These are phyloP conservation scores for Meloidogyne floridensis DNA, from an alignment of 1,140 invertebrate species.

Conservation along the genomic window DNA sequence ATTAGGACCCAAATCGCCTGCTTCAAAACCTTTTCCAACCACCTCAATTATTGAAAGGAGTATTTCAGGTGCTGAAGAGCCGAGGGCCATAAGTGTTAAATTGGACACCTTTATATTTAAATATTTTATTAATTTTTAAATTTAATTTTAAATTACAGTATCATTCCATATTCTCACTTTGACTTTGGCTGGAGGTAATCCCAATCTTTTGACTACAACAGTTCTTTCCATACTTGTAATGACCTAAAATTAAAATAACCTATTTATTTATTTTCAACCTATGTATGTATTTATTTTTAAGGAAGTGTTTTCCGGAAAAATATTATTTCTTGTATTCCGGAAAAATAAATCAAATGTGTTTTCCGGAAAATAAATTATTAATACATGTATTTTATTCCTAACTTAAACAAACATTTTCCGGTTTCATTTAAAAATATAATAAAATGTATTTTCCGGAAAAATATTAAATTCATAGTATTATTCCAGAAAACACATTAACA, in stretches of 20 bases:
- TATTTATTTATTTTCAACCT: too few relatives aligned
- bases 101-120: slow-evolving; percentile 73
- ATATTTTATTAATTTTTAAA: background rate
- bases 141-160: slow-evolving; percentile 74
- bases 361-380: too few relatives aligned
- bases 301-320: too few relatives aligned
- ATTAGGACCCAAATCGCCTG: slow-evolving; percentile 91
- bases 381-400: too few relatives aligned
- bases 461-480: too few relatives aligned
- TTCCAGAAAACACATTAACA: too few relatives aligned
- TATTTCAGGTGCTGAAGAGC: slow-evolving; percentile 95
- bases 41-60: slow-evolving; percentile 94
- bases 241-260: background rate
- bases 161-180: slow-evolving; percentile 78
- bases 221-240: slow-evolving; percentile 57
- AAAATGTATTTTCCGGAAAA: too few relatives aligned
- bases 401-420: too few relatives aligned
- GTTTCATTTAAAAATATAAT: too few relatives aligned
- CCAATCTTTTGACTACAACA: slow-evolving; percentile 67
- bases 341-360: too few relatives aligned
- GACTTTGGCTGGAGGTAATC: slow-evolving; percentile 62
- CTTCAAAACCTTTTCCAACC: slow-evolving; percentile 75
- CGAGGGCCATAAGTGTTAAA: slow-evolving; percentile 96
- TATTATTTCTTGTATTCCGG: too few relatives aligned
- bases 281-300: too few relatives aligned